These are phyloP conservation scores for Donacobius atricapilla DNA, from an alignment of 2,113 vertebrate species.

Conservation along the genomic window DNA sequence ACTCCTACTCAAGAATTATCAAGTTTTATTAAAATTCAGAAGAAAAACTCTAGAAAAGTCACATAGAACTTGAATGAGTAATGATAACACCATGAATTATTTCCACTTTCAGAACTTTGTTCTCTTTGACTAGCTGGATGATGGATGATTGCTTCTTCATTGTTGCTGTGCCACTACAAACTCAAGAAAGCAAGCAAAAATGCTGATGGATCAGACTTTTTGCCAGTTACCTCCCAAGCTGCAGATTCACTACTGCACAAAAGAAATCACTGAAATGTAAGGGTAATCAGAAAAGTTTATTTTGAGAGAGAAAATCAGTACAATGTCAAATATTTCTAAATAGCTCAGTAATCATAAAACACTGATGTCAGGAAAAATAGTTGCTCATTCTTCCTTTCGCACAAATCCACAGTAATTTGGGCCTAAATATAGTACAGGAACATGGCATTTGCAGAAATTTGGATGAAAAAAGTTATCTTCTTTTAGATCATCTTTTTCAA, in stretches of 20 bases:
- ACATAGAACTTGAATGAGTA: background rate
- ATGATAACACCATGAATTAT: constrained; percentile 2
- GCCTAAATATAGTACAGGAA: constrained; percentile 46
- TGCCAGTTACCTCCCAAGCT: constrained; percentile 62
- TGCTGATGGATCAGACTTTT: constrained; percentile 48
- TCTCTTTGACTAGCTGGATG: constrained; percentile 25
- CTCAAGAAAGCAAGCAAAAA: constrained; percentile 49
- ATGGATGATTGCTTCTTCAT: constrained; percentile 45
- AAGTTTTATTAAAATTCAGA: background rate
- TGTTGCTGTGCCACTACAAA: constrained; percentile 25
- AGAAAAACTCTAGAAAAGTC: background rate
- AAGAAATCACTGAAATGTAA: constrained; percentile 60
- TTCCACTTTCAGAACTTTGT: constrained; percentile 13
- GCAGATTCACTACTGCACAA: constrained; percentile 43
- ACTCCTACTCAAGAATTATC: background rate
- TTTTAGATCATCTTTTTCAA: constrained; percentile 26
- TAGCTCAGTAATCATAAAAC: constrained; percentile 57
- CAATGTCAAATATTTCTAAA: constrained; percentile 64
- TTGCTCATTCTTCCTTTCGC: constrained; percentile 36
- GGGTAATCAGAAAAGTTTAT: constrained; percentile 64
- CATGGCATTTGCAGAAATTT: constrained; percentile 22
- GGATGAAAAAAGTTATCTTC: background rate
- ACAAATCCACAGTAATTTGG: constrained; percentile 47
- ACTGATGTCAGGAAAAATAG: constrained; percentile 58
- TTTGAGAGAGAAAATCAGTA: constrained; percentile 60